Conservation (phyloP, 2,888 invertebrate genomes). For the Dicyrtomina minuta region DNA sequence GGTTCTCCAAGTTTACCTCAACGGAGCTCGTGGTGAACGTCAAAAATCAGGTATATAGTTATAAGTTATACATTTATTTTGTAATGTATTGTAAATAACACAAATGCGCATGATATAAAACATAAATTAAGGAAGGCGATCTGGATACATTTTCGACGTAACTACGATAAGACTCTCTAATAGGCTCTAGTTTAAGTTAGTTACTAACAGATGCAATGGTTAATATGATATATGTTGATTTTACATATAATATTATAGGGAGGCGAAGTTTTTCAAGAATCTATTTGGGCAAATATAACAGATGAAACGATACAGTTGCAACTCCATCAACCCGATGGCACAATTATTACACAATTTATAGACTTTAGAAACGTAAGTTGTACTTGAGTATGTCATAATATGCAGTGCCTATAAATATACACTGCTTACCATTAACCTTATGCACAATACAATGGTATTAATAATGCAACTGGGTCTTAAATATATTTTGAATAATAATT, state of each 20-base stretch:
- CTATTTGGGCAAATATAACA: slow-evolving; percentile 84
- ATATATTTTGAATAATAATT: too few species aligned
- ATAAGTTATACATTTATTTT: neutral
- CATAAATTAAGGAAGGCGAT: too few species aligned
- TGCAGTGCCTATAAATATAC: too few species aligned
- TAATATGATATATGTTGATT: too few species aligned
- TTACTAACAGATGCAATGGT: too few species aligned
- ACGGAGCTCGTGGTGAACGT: slow-evolving; percentile 42
- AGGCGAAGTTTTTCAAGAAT: slow-evolving; percentile 90
- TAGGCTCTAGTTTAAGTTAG: too few species aligned
- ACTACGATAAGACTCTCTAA: too few species aligned
- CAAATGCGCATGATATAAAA: neutral
- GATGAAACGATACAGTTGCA: slow-evolving; percentile 87
- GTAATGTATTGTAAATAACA: neutral
- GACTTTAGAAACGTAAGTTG: slow-evolving; percentile 88
- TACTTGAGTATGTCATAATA: too few species aligned
- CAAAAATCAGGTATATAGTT: slow-evolving; percentile 42
- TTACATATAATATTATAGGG: too few species aligned
- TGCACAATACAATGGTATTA: too few species aligned
- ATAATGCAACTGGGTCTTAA: too few species aligned
- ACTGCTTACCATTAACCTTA: neutral
- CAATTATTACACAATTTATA: slow-evolving; percentile 85
- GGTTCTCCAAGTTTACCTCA: neutral
- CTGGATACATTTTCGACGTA: too few species aligned
- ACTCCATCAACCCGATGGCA: slow-evolving; percentile 87